These are phyloP conservation scores for Clarias magur DNA, from an alignment of 2,113 vertebrate genomes.

Conservation along the genomic window DNA sequence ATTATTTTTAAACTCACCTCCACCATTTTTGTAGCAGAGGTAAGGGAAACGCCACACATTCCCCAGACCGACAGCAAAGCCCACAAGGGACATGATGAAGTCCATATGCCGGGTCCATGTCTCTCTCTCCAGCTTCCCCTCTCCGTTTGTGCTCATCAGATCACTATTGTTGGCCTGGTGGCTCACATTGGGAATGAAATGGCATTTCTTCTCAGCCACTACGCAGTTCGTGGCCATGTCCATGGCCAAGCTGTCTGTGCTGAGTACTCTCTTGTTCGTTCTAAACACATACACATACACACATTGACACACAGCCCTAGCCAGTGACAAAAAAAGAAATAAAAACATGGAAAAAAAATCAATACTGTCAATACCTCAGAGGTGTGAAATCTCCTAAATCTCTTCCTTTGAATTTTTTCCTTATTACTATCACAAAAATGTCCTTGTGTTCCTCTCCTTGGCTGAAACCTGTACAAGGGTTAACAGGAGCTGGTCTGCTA, in stretches of 20 bases:
- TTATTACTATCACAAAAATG: too few relatives aligned
- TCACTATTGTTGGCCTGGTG: constrained; percentile 56
- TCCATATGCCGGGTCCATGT: constrained; percentile 69
- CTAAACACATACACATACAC: too few relatives aligned
- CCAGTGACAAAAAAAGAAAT: constrained; percentile 11
- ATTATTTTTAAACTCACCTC: constrained; percentile 57
- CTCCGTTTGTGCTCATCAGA: constrained; percentile 48
- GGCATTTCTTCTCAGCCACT: constrained; percentile 67
- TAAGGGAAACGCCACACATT: constrained; percentile 70
- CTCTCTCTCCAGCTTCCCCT: constrained; percentile 65
- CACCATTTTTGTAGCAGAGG: constrained; percentile 69
- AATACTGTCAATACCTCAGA: constrained; percentile 17
- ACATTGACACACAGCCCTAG: constrained; percentile 20
- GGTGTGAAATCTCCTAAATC: constrained; percentile 40
- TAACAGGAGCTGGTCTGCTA: too few relatives aligned
- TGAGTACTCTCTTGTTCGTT: too few relatives aligned
- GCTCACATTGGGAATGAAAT: constrained; percentile 66
- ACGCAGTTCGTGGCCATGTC: constrained; percentile 60
- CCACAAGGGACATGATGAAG: constrained; percentile 70
- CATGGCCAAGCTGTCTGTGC: too few relatives aligned
- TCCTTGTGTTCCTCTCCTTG: too few relatives aligned
- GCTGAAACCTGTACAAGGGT: too few relatives aligned
- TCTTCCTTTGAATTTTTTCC: constrained; percentile 7
- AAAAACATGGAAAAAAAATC: constrained; percentile 6
- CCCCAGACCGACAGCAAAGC: constrained; percentile 63